These are phyloP conservation scores for Eueides isabella DNA, from an alignment of 1,140 invertebrate genomes.

Conservation along the genomic window DNA sequence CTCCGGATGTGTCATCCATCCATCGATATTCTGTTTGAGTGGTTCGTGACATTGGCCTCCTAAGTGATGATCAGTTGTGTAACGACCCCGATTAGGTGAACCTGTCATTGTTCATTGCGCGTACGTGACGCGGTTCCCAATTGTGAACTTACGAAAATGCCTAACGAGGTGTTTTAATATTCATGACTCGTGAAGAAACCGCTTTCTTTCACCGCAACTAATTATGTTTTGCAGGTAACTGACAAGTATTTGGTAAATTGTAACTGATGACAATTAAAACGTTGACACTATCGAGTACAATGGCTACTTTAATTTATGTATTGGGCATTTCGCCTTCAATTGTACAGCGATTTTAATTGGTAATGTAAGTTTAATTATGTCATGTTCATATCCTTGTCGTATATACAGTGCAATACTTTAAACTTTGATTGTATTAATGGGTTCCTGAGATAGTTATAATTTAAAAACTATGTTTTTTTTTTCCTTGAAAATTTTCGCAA, in stretches of 20 bases:
- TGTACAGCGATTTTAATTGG: neutral
- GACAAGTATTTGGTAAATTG: conserved; percentile 37
- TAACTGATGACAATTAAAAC: conserved; percentile 25
- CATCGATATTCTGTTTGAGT: conserved; percentile 72
- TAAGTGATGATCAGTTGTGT: conserved; percentile 69
- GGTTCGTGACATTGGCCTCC: conserved; percentile 73
- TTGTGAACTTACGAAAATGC: conserved; percentile 63
- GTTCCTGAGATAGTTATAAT: too few species aligned
- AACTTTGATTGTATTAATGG: neutral
- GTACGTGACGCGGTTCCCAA: conserved; percentile 61
- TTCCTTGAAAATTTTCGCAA: too few species aligned
- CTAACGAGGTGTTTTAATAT: conserved; percentile 67
- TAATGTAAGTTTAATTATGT: conserved; percentile 5
- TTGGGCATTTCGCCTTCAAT: conserved; percentile 28
- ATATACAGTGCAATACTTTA: neutral
- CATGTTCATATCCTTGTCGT: neutral
- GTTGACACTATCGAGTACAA: neutral
- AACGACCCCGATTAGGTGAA: conserved; percentile 68
- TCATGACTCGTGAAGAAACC: conserved; percentile 67
- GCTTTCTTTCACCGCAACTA: conserved; percentile 64
- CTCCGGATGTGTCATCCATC: conserved; percentile 68
- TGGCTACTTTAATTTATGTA: conserved; percentile 21
- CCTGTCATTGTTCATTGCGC: conserved; percentile 67
- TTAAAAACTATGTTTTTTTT: too few species aligned
- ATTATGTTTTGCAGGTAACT: conserved; percentile 47